Conservation (phyloP, 2,888 invertebrate genomes). For the Pteria penguin region DNA sequence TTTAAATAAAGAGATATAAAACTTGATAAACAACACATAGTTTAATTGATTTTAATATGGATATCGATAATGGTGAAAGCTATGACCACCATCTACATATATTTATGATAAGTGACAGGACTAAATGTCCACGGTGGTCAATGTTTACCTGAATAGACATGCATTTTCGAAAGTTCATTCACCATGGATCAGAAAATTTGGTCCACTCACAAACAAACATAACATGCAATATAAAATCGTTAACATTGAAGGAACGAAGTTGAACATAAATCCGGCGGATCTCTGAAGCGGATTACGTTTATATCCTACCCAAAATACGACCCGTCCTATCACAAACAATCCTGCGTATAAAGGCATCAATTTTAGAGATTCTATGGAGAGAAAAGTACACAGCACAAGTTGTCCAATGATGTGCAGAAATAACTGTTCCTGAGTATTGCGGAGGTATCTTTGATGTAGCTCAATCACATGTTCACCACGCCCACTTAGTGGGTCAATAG, state of each 20-base stretch:
- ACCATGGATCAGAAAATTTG: constrained; percentile 12
- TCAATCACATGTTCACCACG: constrained; percentile 33
- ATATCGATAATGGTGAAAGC: too few species aligned
- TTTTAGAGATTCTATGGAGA: constrained; percentile 18
- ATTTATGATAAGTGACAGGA: too few species aligned
- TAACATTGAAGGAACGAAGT: constrained; percentile 1
- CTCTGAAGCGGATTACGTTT: constrained; percentile 15
- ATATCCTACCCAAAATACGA: constrained; percentile 26
- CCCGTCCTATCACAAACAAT: constrained; percentile 33
- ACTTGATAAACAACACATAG: too few species aligned
- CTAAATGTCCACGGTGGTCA: too few species aligned
- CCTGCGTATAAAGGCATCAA: constrained; percentile 19
- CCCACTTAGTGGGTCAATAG: constrained; percentile 34
- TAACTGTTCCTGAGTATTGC: constrained; percentile 32
- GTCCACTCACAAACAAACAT: constrained; percentile 14
- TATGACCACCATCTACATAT: too few species aligned
- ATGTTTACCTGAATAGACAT: too few species aligned
- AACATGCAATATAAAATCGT: constrained; percentile 24
- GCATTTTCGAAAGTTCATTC: too few species aligned
- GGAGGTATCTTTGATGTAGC: constrained; percentile 18
- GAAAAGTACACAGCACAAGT: constrained; percentile 13
- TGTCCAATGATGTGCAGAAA: constrained; percentile 19
- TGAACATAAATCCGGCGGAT: constrained; percentile 18
- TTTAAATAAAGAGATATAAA: too few species aligned
- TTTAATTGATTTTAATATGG: too few species aligned